phyloP scores from a whole-genome alignment of 2,888 invertebrate species.

The Campopleginae sp. region DNA sequence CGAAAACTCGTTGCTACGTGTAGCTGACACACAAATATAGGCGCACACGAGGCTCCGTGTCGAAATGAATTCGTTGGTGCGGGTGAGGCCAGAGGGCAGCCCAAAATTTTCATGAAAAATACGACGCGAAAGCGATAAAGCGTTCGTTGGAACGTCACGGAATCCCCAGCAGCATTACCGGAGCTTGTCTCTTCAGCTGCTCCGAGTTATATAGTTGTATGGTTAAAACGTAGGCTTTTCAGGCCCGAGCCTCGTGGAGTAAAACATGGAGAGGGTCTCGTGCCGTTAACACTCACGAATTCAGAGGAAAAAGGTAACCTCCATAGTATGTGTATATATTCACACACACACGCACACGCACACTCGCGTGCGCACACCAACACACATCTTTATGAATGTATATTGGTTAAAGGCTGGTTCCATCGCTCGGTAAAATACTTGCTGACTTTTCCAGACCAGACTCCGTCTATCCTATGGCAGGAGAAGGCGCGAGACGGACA shows the following conservation, averaged over 20 bases:
- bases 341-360: not conserved
- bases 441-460: constrained; percentile 82
- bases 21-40: not conserved
- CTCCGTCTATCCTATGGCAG: constrained; percentile 60
- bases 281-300: constrained; percentile 22
- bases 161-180: not conserved
- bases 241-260: constrained; percentile 4
- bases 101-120: constrained; percentile 55
- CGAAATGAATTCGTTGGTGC: constrained; percentile 57
- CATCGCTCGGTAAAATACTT: constrained; percentile 78
- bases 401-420: constrained; percentile 37
- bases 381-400: constrained; percentile 8
- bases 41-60: not conserved
- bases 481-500: constrained; percentile 55
- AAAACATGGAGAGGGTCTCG: constrained; percentile 24
- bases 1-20: constrained; percentile 57
- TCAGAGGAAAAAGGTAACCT: too few species aligned
- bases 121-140: constrained; percentile 57
- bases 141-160: constrained; percentile 27
- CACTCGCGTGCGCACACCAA: constrained; percentile 14
- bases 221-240: constrained; percentile 7
- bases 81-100: constrained; percentile 23
- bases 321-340: too few species aligned
- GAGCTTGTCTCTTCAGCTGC: constrained; percentile 8
- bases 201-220: constrained; percentile 35